Evolutionary conservation across 2,888 invertebrate genomes (phyloP), one percentile per base, ranked within the genome.

Genomic region (Zygaena filipendulae): DNA sequence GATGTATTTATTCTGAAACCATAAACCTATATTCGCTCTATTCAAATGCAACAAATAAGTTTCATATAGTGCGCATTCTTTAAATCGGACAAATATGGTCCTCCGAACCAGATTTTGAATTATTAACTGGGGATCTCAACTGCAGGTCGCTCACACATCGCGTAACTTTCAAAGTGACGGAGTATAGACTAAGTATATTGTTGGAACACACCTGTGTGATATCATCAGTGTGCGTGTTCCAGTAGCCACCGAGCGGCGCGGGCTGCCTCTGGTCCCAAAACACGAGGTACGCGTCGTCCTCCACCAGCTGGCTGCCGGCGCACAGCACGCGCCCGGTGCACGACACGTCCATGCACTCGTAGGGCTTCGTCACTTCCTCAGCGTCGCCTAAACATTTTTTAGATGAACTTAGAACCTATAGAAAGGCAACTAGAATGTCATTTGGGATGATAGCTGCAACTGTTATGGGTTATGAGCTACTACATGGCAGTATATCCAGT

Each of bases 141-240:
- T n/a, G n/a, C n/a, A n/a, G n/a, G n/a, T n/a, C n/a, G n/a, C n/a
- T n/a, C n/a, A n/a, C n/a, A n/a, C n/a, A n/a, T n/a, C n/a, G n/a
- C n/a, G n/a, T n/a, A n/a, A n/a, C n/a, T n/a, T n/a, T n/a, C n/a
- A n/a, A n/a, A n/a, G n/a, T n/a, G n/a, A n/a, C n/a, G n/a, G n/a
- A n/a, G n/a, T n/a, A n/a, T n/a, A n/a, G n/a, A n/a, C n/a, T 16
- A 16, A 7, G 16, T 16, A 16, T 16, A 16, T 16, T 4, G 16
- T 16, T 16, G 4, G 16, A 16, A 16, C 5, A 32, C 41, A 87
- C 85, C 69, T 87, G 85, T 4, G 91, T 90, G 9, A 94, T 82
- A 57, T 93, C 92, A 59, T 92, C 91, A 30, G 86, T 84, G 53
- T 94, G 93, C 4, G 90, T 87, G 45, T 93, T 89, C 86, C 87